Evolutionary conservation across 2,113 vertebrate species (phyloP).

Genomic region (human): GRCh38 chr3:4942001-4942500

Average conservation of each 20-base stretch:
- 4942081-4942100: not conserved
- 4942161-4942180: not conserved
- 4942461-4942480: not conserved
- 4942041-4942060: not conserved
- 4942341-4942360: not conserved
- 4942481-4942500: not conserved
- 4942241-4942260: not conserved
- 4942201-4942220: not conserved
- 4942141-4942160: not conserved
- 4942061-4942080: not conserved
- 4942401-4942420: not conserved
- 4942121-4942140: not conserved
- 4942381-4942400: not conserved
- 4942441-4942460: not conserved
- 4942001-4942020: not conserved
- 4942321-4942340: not conserved
- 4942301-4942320: not conserved
- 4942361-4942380: not conserved
- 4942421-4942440: not conserved
- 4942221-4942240: not conserved
- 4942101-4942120: not conserved
- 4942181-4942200: not conserved
- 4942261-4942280: not conserved
- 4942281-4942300: not conserved
- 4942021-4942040: not conserved